These are phyloP conservation scores for Muntiacus reevesi DNA, from an alignment of 2,113 vertebrate genomes.

Conservation along the genomic window DNA sequence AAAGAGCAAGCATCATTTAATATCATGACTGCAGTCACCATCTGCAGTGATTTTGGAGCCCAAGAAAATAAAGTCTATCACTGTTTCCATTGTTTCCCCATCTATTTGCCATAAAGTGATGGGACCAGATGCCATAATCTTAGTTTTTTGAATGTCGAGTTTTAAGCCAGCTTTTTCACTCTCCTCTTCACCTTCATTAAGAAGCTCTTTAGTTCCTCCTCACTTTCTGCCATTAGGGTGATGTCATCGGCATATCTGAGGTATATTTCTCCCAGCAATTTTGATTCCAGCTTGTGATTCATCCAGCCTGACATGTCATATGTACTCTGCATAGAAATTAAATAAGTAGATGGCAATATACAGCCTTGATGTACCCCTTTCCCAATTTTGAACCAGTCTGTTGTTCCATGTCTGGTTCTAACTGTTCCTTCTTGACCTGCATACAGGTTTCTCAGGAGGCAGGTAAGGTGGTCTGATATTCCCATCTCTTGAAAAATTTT, in stretches of 20 bases:
- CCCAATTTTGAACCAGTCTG: neutral
- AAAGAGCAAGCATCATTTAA: neutral
- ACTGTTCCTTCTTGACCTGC: neutral
- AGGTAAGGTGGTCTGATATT: neutral
- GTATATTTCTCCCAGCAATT: neutral
- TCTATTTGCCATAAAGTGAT: neutral
- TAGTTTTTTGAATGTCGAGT: neutral
- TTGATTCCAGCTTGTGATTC: neutral
- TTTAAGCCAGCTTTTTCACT: neutral
- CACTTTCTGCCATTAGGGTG: neutral
- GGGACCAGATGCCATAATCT: neutral
- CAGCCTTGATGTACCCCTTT: neutral
- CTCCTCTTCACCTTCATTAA: neutral
- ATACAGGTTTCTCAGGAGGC: neutral
- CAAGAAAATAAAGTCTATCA: neutral
- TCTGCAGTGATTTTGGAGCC: neutral
- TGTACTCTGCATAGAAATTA: neutral
- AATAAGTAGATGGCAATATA: neutral
- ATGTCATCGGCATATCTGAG: neutral
- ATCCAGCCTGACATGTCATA: neutral
- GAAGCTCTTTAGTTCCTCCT: neutral
- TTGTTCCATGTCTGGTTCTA: neutral
- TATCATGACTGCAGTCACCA: neutral
- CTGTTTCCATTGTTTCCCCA: neutral
- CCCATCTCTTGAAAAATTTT: neutral